Conservation (phyloP, 1,140 invertebrate species). For the Holotrichia oblita region DNA sequence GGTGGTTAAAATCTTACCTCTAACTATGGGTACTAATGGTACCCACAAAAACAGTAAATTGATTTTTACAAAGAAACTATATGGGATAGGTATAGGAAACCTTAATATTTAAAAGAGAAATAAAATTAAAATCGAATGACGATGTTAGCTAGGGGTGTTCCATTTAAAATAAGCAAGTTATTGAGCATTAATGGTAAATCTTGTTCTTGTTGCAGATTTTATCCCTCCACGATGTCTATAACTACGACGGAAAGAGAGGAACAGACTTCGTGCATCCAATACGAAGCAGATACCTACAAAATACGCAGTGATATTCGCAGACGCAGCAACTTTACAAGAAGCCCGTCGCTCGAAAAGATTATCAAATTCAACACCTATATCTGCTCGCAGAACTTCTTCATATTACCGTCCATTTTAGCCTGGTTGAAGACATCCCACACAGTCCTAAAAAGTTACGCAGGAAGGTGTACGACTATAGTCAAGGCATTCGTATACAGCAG, state of each 20-base stretch:
- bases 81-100: too few relatives aligned
- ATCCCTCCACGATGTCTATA: neutral
- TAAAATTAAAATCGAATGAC: too few relatives aligned
- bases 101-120: too few relatives aligned
- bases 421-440: slow-evolving; percentile 54
- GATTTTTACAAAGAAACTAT: too few relatives aligned
- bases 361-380: slow-evolving; percentile 56
- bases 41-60: too few relatives aligned
- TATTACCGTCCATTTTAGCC: slow-evolving; percentile 54
- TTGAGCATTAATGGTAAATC: too few relatives aligned
- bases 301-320: neutral
- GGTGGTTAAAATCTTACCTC: too few relatives aligned
- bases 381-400: slow-evolving; percentile 55
- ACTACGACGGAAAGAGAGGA: slow-evolving; percentile 3
- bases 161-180: too few relatives aligned
- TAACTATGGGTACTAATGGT: too few relatives aligned
- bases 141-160: too few relatives aligned
- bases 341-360: slow-evolving; percentile 55
- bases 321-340: slow-evolving; percentile 24
- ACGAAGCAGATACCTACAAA: neutral
- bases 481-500: slow-evolving; percentile 48
- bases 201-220: neutral
- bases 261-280: neutral
- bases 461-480: slow-evolving; percentile 52
- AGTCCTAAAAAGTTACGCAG: slow-evolving; percentile 48